These are phyloP conservation scores for Sipha flava DNA, from an alignment of 1,140 invertebrate genomes.

Conservation along the genomic window DNA sequence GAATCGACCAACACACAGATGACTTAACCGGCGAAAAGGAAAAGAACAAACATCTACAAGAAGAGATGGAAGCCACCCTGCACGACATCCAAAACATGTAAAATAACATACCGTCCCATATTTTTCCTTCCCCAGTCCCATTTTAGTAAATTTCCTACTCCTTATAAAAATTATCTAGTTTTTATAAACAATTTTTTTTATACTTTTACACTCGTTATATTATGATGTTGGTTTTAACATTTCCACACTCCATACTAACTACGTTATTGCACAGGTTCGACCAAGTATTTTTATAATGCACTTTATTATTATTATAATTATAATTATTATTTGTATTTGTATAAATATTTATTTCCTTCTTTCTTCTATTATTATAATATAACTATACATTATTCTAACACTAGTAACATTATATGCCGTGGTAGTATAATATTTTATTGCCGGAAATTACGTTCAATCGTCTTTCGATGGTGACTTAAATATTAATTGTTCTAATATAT, in stretches of 20 bases:
- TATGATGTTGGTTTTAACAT: slow-evolving; percentile 10
- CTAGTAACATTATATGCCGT: no score
- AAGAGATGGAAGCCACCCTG: slow-evolving; percentile 98
- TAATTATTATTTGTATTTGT: slow-evolving; percentile 31
- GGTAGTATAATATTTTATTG: no score
- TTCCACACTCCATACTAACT: slow-evolving; percentile 25
- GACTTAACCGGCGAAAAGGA: slow-evolving; percentile 89
- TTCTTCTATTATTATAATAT: not conserved
- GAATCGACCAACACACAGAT: slow-evolving; percentile 62
- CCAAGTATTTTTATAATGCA: slow-evolving; percentile 8
- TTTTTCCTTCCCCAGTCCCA: not conserved
- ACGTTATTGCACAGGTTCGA: slow-evolving; percentile 20
- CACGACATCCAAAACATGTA: slow-evolving; percentile 99
- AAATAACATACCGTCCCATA: slow-evolving; percentile 42
- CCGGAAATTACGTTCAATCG: no score
- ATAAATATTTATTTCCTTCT: slow-evolving; percentile 27
- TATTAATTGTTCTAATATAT: no score
- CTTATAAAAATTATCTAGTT: not conserved
- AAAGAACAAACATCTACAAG: slow-evolving; percentile 91
- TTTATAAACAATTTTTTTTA: slow-evolving; percentile 6
- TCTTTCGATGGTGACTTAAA: no score
- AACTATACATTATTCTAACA: no score
- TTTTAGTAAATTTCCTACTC: slow-evolving; percentile 10
- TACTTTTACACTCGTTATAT: slow-evolving; percentile 1
- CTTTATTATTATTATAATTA: slow-evolving; percentile 3